phyloP scores from a whole-genome alignment of 2,888 invertebrate species.

The Monochamus alternatus region DNA sequence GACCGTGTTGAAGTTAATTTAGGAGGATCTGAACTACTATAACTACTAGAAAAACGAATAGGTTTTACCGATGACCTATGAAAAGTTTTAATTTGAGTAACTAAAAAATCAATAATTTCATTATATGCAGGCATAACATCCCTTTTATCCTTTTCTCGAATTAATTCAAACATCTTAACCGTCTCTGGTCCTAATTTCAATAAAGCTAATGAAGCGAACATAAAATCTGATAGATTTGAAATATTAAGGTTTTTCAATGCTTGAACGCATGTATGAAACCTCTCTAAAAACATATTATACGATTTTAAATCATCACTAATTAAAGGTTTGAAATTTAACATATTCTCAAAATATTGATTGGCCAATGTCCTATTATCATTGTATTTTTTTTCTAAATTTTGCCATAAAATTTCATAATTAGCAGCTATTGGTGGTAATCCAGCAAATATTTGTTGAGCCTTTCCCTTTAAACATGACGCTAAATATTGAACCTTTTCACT shows the following conservation, averaged over 20 bases:
- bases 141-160: conserved; percentile 3
- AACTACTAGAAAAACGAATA: not conserved
- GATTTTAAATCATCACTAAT: not conserved
- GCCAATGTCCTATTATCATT: conserved; percentile 4
- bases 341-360: conserved; percentile 10
- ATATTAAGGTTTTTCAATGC: not conserved
- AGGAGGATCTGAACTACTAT: not conserved
- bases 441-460: conserved; percentile 9
- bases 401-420: not conserved
- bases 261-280: too few species aligned
- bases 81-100: conserved; percentile 3
- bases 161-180: not conserved
- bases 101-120: conserved; percentile 12
- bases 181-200: not conserved
- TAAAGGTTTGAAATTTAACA: conserved; percentile 19
- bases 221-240: conserved; percentile 2
- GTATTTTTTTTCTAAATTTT: not conserved
- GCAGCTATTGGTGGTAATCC: not conserved
- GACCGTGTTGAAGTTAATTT: not conserved
- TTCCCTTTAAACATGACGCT: conserved; percentile 13
- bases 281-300: not conserved
- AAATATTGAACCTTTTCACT: conserved; percentile 18
- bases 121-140: not conserved
- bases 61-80: not conserved
- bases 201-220: not conserved